A percentile compares a stretch with the other conserved stretches of the same genome.
Conservation (phyloP, 2,888 invertebrate genomes). For the Macrosiphum euphorbiae region DNA sequence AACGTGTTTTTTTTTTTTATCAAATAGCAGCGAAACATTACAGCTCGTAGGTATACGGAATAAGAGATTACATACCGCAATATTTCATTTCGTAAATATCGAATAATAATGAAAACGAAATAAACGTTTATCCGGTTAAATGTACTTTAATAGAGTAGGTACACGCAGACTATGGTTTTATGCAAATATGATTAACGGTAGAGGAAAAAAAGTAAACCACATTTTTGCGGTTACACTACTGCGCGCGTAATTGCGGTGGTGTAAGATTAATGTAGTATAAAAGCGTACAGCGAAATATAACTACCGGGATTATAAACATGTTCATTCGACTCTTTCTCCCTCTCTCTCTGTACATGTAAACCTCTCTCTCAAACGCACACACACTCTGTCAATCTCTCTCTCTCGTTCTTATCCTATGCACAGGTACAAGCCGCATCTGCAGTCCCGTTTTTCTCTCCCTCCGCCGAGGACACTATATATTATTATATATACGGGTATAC, state of each 20-base stretch:
- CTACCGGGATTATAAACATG: conserved; percentile 45
- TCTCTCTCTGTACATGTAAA: neutral
- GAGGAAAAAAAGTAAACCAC: conserved; percentile 51
- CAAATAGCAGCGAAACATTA: neutral
- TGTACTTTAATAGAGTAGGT: conserved; percentile 1
- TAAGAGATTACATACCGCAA: conserved; percentile 24
- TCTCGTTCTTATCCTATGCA: neutral
- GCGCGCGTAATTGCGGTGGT: conserved; percentile 44
- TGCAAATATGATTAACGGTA: conserved; percentile 57
- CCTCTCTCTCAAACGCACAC: too few relatives aligned
- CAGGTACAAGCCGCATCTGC: neutral
- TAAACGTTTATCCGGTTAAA: conserved; percentile 57
- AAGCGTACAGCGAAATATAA: conserved; percentile 32
- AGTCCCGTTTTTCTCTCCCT: neutral
- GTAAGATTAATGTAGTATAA: conserved; percentile 39
- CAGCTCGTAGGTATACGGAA: neutral
- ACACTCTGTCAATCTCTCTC: neutral
- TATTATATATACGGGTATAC: neutral
- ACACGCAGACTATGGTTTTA: conserved; percentile 8
- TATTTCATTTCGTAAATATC: conserved; percentile 47
- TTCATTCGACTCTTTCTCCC: neutral
- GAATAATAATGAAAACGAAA: conserved; percentile 53
- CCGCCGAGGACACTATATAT: neutral
- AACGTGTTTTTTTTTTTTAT: conserved; percentile 36
- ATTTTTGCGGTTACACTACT: conserved; percentile 56